Percentiles rank a stretch among this genome's conserved stretches.
These are phyloP conservation scores for Ibidorhyncha struthersii DNA, from an alignment of 2,113 vertebrate genomes.

Conservation along the genomic window DNA sequence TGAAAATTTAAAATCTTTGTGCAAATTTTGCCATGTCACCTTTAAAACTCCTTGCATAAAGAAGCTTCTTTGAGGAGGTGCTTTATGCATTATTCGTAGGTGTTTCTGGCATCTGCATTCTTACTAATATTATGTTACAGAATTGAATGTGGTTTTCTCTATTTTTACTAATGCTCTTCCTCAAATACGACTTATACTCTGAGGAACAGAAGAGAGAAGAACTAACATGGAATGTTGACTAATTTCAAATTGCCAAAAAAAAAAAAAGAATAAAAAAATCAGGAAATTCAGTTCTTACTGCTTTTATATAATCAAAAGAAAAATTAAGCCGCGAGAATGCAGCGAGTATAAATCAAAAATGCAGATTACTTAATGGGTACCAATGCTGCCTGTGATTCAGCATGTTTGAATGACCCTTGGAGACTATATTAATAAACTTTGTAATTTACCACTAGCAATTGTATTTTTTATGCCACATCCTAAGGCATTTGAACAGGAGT, in stretches of 20 bases:
- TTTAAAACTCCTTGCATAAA: background rate
- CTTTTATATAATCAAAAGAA: slow-evolving; percentile 7
- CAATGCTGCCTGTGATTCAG: slow-evolving; percentile 5
- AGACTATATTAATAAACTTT: slow-evolving; percentile 35
- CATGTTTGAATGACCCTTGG: background rate
- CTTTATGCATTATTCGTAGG: background rate
- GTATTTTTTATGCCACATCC: background rate
- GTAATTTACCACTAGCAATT: background rate
- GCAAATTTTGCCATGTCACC: background rate
- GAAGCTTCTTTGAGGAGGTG: background rate
- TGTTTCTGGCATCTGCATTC: background rate
- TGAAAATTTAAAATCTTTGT: background rate
- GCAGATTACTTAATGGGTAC: background rate
- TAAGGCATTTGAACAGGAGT: background rate
- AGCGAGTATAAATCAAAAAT: background rate
- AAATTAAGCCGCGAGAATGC: background rate
- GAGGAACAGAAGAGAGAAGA: background rate
- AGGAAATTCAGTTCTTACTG: background rate
- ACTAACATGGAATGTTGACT: background rate
- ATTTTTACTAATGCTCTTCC: background rate
- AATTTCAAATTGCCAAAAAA: background rate
- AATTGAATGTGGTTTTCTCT: background rate
- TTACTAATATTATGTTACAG: background rate
- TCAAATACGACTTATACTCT: background rate
- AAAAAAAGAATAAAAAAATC: background rate